Evolutionary conservation across 2,888 invertebrate species (phyloP), one percentile per base, ranked within the genome.

Genomic region (Thysanoteuthis rhombus): DNA sequence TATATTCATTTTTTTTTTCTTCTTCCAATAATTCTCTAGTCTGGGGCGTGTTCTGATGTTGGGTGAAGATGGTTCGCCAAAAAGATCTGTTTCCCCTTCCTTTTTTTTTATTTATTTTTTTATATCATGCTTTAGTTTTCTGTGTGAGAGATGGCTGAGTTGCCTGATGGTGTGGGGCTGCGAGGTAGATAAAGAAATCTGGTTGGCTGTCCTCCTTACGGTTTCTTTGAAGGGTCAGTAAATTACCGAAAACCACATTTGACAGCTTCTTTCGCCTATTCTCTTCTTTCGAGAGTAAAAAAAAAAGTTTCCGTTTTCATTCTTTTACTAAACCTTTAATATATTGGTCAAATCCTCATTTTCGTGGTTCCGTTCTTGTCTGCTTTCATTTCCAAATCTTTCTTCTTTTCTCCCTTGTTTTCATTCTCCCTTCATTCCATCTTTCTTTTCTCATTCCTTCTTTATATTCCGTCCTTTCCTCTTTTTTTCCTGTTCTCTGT

Each of bases 401-500:
- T 22, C 52, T 22, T 25, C 25, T 52, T 25, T 5, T 22, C 5
- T 52, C 6, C 22, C 0, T 4, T 1, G 2, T 47, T 25, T 42
- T 42, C 16, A 5, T 52, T 52, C 22, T 25, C 25, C 25, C 25
- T 22, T 52, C 25, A 22, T 22, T 52, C 22, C 28, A 25, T 52
- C 22, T 25, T 52, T 52, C 25, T 52, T 52, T 16, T 45, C 19
- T 45, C n/a, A n/a, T n/a, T 2, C 1, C 32, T n/a, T 75, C 2
- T 75, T n/a, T 8, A 12, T 32, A 5, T 10, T 58, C 10, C 8
- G 28, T 28, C 32, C 58, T 75, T 75, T n/a, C 19, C 32, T n/a
- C 19, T n/a, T n/a, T n/a, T 19, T 0, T 1, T 19, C 2, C 0
- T 47, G 3, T 1, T 47, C 47, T 19, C 2, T 22, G 16, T 0